These are phyloP conservation scores for Helicoverpa armigera DNA, from an alignment of 1,140 invertebrate species.

Conservation along the genomic window DNA sequence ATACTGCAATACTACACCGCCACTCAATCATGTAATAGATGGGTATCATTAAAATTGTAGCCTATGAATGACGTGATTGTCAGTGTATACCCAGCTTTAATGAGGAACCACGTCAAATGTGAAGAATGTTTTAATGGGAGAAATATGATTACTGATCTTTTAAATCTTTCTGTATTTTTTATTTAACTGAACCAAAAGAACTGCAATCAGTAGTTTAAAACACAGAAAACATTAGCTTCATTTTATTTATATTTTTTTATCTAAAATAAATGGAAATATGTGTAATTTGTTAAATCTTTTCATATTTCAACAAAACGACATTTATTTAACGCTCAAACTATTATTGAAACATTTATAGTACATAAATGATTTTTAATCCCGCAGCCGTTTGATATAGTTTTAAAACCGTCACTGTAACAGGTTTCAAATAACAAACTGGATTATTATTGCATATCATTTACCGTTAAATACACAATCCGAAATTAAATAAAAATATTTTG, in stretches of 20 bases:
- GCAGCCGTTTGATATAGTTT: constrained; percentile 6
- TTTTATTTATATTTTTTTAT: too few relatives aligned
- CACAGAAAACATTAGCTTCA: too few relatives aligned
- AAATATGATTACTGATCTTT: background rate
- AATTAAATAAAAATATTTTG: background rate
- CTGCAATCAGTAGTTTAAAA: too few relatives aligned
- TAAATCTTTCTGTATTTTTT: background rate
- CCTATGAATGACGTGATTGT: constrained; percentile 26
- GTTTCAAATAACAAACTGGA: background rate
- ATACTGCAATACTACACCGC: constrained; percentile 6
- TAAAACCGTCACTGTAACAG: background rate
- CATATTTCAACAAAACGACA: background rate
- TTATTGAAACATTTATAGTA: background rate
- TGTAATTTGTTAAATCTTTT: too few relatives aligned
- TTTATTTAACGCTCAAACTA: background rate
- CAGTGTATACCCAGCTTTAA: constrained; percentile 5
- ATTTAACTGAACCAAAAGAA: too few relatives aligned
- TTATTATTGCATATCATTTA: background rate
- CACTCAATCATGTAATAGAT: constrained; percentile 28
- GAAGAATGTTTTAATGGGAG: background rate
- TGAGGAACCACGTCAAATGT: constrained; percentile 1
- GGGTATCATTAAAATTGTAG: constrained; percentile 30
- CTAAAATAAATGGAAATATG: too few relatives aligned
- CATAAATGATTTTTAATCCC: constrained; percentile 13
- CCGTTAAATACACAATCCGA: background rate